phyloP scores from a whole-genome alignment of 2,888 invertebrate genomes.

The Tetragonula carbonaria region DNA sequence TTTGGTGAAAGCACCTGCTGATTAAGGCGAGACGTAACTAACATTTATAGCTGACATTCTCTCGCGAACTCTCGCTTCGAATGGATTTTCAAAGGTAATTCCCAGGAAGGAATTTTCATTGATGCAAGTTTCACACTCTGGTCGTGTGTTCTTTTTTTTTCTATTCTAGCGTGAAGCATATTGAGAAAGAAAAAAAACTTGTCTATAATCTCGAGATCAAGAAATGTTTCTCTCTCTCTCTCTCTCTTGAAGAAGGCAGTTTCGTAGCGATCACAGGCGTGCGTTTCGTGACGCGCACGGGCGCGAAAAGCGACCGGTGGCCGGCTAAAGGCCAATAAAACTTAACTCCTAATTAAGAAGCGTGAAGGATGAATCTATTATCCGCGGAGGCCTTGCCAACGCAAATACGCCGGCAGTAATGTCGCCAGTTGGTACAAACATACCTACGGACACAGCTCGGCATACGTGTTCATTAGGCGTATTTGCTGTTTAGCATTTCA shows the following conservation, averaged over 20 bases:
- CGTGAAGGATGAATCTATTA: constrained; percentile 84
- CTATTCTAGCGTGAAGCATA: no score
- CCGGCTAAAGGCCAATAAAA: constrained; percentile 82
- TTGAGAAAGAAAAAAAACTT: no score
- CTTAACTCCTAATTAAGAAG: constrained; percentile 84
- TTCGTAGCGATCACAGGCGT: constrained; percentile 39
- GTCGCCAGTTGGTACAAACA: constrained; percentile 81
- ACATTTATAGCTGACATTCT: no score
- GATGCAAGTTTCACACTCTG: no score
- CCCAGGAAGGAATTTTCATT: no score
- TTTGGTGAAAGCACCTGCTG: no score
- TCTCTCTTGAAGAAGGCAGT: background rate
- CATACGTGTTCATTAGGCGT: constrained; percentile 84
- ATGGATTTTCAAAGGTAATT: no score
- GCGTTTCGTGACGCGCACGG: constrained; percentile 34
- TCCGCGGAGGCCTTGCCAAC: constrained; percentile 75
- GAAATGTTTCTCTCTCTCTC: no score
- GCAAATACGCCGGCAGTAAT: constrained; percentile 79
- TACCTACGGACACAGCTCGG: constrained; percentile 79
- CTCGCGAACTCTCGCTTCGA: no score
- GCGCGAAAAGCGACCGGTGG: constrained; percentile 57
- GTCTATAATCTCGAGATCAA: no score
- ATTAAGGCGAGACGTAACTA: no score
- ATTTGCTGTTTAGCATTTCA: constrained; percentile 84
- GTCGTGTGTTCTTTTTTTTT: no score